Evolutionary conservation across 2,888 invertebrate species (phyloP), one percentile per base, ranked within the genome.

Genomic region (Artemia sinica): DNA sequence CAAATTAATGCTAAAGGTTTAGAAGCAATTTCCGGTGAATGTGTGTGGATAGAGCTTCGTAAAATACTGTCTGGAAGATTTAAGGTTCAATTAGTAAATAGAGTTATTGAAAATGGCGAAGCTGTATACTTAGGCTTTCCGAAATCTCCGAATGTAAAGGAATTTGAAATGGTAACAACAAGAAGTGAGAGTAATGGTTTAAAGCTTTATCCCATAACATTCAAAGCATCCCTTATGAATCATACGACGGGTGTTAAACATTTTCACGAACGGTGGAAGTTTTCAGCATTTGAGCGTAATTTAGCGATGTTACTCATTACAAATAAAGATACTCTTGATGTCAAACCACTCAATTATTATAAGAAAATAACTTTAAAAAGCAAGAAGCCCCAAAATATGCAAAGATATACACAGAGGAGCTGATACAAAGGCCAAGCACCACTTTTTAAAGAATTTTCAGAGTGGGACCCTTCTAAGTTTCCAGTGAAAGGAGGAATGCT

Each of bases 31-130:
- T 93, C 96, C 69, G 96, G 97, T 0, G 98, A 99, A 81, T 82
- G 98, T 75, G 88, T 98, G 73, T 98, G 97, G 96, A 82, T 83
- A 18, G 98, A 99, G 79, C 79, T 96, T 70, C 87, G 86, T 75
- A 91, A 93, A 79, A 94, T 91, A 71, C 78, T 95, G 2, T 82
- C 84, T 73, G 95, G 95, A 67, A 88, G 88, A 72, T 89, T 84
- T 81, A 86, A 86, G 51, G 83, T 84, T 10, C 85, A 86, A 71
- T 78, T 95, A 63, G 78, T 91, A 67, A 77, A 84, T 69, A 84
- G 83, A 74, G 89, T 97, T 83, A 74, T 90, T 1, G 83, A 86
- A 71, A 84, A 89, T 74, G 88, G 85, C 2, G 77, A 92, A 70
- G 82, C 83, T 8, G 80, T 83, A 73, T 84, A 86, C 74, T 58